Evolutionary conservation across 2,888 invertebrate species (phyloP), one percentile per base, ranked within the genome.

Genomic region (Monoplex corrugatus): DNA sequence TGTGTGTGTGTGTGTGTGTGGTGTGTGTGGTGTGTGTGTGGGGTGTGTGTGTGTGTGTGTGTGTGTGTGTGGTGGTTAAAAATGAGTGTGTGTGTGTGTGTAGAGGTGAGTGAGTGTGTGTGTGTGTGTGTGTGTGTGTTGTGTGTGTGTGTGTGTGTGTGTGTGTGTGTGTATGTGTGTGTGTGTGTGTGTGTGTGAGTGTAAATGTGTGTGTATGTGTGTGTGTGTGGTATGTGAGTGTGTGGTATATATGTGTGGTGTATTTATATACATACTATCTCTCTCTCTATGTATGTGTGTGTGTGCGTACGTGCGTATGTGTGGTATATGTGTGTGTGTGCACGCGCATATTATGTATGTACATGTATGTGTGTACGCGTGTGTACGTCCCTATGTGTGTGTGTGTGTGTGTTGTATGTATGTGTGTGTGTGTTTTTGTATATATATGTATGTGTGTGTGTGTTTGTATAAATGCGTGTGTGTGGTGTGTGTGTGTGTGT

Each of bases 1-100:
- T 63, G 63, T 63, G 63, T 63, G 63, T 63, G 63, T 63, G 63
- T 63, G 63, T 63, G 63, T 63, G 63, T 63, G 63, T 63, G 63
- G 3, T 3, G 10, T 3, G 16, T 5, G 10, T 16, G 3, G 63
- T 63, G 63, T 63, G 63, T 63, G 63, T 23, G 23, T 57, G 57
- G 57, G 57, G 28, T 23, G 57, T 57, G 2, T 57, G 57, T 57
- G 2, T 57, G 19, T 10, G 10, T 10, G 10, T 57, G 19, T 5
- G 57, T 57, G 10, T 57, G 2, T 57, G 19, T 57, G 57, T 16
- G 57, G 16, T 28, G 16, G 50, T 50, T 16, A 50, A 50, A 16
- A 13, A 13, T 50, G 16, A 8, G 8, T 50, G 50, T 50, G 10
- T 50, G 50, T n/a, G 50, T 57, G 19, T 57, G 2, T 57, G n/a